Percentiles rank a stretch among this genome's conserved stretches.
phyloP scores from a whole-genome alignment of 2,113 vertebrate genomes.

The Gracilinanus agilis region DNA sequence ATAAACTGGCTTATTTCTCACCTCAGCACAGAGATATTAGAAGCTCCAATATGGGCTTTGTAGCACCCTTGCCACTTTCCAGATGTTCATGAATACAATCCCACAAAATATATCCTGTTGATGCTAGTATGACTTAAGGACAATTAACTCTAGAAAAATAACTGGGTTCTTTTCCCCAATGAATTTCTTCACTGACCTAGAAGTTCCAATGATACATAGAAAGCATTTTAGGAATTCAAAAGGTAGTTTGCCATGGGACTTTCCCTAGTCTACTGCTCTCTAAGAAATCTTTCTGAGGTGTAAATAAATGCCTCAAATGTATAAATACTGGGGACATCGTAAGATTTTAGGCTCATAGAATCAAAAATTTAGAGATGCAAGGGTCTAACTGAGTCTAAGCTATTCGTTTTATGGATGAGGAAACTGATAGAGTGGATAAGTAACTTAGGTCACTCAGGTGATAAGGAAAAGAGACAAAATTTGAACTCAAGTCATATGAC shows the following conservation, averaged over 20 bases:
- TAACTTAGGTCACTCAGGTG: neutral
- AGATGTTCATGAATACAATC: neutral
- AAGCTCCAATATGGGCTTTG: neutral
- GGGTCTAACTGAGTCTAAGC: neutral
- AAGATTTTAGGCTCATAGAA: neutral
- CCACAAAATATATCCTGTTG: neutral
- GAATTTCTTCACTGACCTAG: neutral
- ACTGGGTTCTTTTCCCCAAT: neutral
- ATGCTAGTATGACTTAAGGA: neutral
- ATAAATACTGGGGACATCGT: neutral
- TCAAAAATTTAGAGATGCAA: neutral
- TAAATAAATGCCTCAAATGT: neutral
- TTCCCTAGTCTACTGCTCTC: neutral
- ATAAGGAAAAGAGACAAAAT: neutral
- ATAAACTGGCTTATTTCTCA: neutral
- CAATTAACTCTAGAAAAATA: neutral
- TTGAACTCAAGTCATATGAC: neutral
- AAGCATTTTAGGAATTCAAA: neutral
- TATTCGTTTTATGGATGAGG: neutral
- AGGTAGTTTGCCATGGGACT: neutral
- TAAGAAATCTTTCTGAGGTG: neutral
- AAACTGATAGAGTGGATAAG: neutral
- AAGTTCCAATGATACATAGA: neutral
- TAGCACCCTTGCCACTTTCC: neutral
- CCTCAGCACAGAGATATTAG: neutral